These are phyloP conservation scores for Phthorimaea operculella DNA, from an alignment of 1,140 invertebrate species.

Conservation along the genomic window DNA sequence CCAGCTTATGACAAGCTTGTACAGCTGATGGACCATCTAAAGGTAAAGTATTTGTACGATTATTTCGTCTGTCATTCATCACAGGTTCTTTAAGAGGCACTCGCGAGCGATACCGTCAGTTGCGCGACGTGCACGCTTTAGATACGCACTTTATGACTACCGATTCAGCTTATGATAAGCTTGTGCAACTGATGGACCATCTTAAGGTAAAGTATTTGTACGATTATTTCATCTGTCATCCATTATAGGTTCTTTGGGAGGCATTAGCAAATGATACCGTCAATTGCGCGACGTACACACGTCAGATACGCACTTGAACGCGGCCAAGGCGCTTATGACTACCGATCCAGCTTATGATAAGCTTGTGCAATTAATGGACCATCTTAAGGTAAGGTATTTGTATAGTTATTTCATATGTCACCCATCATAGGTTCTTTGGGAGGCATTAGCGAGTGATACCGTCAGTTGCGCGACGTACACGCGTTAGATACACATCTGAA, in stretches of 20 bases:
- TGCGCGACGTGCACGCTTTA: slow-evolving; percentile 92
- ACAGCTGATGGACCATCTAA: slow-evolving; percentile 93
- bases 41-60: slow-evolving; percentile 61
- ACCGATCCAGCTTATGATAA: slow-evolving; percentile 85
- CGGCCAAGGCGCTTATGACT: slow-evolving; percentile 64
- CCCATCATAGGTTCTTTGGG: slow-evolving; percentile 69
- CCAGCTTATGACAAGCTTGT: slow-evolving; percentile 91
- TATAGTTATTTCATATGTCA: too few species aligned
- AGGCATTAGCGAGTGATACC: slow-evolving; percentile 95
- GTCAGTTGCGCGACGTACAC: slow-evolving; percentile 92
- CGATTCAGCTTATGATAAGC: slow-evolving; percentile 85
- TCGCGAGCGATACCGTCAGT: slow-evolving; percentile 94
- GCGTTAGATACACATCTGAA: slow-evolving; percentile 85
- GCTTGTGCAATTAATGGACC: slow-evolving; percentile 92
- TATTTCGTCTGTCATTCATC: too few species aligned
- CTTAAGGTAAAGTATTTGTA: slow-evolving; percentile 73
- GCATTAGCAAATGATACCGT: slow-evolving; percentile 95
- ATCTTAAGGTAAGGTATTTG: slow-evolving; percentile 75
- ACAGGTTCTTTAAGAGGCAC: too few species aligned
- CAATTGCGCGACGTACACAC: slow-evolving; percentile 94
- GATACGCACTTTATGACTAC: slow-evolving; percentile 75
- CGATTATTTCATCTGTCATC: too few species aligned
- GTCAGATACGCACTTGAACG: slow-evolving; percentile 82
- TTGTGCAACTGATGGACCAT: slow-evolving; percentile 94
- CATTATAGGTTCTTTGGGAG: slow-evolving; percentile 73